These are phyloP conservation scores for Octodon degus DNA, from an alignment of 2,113 vertebrate genomes.

Conservation along the genomic window DNA sequence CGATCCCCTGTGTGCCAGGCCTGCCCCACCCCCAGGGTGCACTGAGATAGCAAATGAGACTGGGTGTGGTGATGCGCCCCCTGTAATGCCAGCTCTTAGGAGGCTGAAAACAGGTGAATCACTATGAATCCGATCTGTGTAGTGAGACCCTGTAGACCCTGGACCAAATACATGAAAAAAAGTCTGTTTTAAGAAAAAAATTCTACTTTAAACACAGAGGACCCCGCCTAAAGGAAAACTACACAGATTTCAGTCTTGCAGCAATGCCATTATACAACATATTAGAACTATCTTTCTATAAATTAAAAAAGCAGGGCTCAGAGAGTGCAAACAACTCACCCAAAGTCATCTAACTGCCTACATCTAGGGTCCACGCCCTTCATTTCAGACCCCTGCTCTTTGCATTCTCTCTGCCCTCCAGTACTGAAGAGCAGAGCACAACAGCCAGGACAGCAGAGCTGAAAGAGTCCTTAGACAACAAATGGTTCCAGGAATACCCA, in stretches of 20 bases:
- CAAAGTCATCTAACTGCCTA: background rate
- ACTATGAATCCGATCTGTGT: too few species aligned
- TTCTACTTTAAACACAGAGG: background rate
- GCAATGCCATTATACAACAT: background rate
- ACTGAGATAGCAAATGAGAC: too few species aligned
- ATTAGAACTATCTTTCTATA: background rate
- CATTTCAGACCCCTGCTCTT: background rate
- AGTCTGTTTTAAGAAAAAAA: too few species aligned
- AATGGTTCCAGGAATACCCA: conserved; percentile 2
- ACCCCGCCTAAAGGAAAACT: background rate
- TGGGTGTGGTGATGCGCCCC: too few species aligned
- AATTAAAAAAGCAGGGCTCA: background rate
- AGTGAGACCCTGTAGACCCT: background rate
- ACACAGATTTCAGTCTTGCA: background rate
- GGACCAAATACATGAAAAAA: too few species aligned
- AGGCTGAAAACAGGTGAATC: too few species aligned
- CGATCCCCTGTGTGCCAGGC: too few species aligned
- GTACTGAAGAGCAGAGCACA: background rate
- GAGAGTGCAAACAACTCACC: background rate
- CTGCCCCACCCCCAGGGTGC: too few species aligned
- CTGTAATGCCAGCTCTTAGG: too few species aligned
- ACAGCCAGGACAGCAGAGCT: background rate
- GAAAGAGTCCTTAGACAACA: background rate
- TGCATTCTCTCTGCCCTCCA: background rate
- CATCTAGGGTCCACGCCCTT: background rate